Evolutionary conservation across 2,797 vertebrate genomes (phyloP).

Genomic region (Alectoris magna): DNA sequence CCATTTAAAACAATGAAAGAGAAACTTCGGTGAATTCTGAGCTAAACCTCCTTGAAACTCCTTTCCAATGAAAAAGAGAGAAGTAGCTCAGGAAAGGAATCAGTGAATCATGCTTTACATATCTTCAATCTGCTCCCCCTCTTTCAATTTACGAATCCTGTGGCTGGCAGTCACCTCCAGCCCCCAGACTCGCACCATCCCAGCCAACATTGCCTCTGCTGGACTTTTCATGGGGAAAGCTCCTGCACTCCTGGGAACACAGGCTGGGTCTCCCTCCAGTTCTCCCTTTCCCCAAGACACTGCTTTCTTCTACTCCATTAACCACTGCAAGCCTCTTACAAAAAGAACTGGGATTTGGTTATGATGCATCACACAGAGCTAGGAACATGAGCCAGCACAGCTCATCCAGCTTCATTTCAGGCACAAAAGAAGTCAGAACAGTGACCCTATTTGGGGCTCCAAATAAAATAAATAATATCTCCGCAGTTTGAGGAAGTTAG

Average conservation of each 20-base stretch:
- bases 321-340: neutral
- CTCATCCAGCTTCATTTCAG: neutral
- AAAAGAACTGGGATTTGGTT: neutral
- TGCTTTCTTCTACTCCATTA: neutral
- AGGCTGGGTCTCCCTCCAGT: neutral
- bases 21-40: neutral
- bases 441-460: neutral
- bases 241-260: neutral
- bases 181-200: rapidly evolving
- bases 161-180: neutral
- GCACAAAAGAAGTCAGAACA: neutral
- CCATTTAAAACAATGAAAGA: neutral
- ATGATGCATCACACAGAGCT: neutral
- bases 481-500: neutral
- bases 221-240: neutral
- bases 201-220: neutral
- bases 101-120: neutral
- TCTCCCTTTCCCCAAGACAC: neutral
- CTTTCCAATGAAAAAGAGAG: neutral
- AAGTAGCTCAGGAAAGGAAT: neutral
- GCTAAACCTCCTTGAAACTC: neutral
- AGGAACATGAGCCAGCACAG: neutral
- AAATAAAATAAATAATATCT: neutral
- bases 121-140: neutral
- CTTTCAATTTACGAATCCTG: rapidly evolving